phyloP scores from a whole-genome alignment of 2,113 vertebrate genomes.

The Phrynocephalus versicolor region DNA sequence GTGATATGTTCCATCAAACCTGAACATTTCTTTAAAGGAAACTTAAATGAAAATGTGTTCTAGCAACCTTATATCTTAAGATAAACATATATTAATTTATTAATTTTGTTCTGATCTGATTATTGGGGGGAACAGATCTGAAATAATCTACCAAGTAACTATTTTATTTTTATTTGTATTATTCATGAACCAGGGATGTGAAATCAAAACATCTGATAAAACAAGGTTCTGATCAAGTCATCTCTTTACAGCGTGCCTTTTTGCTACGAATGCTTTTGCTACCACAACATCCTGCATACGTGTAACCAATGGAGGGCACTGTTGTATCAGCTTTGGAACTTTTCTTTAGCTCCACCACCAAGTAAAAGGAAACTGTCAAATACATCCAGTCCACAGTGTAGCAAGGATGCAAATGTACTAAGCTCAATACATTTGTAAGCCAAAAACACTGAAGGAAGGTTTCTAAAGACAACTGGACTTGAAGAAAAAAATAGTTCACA shows the following conservation, averaged over 20 bases:
- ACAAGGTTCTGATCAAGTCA: constrained; percentile 60
- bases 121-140: constrained; percentile 61
- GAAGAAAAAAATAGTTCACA: constrained; percentile 59
- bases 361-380: constrained; percentile 48
- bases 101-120: too few relatives aligned
- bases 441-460: constrained; percentile 58
- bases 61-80: too few relatives aligned
- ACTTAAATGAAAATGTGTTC: too few relatives aligned
- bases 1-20: not conserved
- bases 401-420: constrained; percentile 71
- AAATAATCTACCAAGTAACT: constrained; percentile 62
- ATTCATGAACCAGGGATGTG: constrained; percentile 56
- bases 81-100: too few relatives aligned
- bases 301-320: constrained; percentile 79
- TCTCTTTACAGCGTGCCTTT: constrained; percentile 53
- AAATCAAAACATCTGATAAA: constrained; percentile 68
- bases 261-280: constrained; percentile 60
- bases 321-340: constrained; percentile 75
- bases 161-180: constrained; percentile 59
- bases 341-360: constrained; percentile 35
- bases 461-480: constrained; percentile 69
- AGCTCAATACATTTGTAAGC: constrained; percentile 68
- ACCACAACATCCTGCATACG: constrained; percentile 19
- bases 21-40: constrained; percentile 29
- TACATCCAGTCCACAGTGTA: constrained; percentile 56